Conservation (phyloP, 2,888 invertebrate species). For the Emmelina monodactyla region DNA sequence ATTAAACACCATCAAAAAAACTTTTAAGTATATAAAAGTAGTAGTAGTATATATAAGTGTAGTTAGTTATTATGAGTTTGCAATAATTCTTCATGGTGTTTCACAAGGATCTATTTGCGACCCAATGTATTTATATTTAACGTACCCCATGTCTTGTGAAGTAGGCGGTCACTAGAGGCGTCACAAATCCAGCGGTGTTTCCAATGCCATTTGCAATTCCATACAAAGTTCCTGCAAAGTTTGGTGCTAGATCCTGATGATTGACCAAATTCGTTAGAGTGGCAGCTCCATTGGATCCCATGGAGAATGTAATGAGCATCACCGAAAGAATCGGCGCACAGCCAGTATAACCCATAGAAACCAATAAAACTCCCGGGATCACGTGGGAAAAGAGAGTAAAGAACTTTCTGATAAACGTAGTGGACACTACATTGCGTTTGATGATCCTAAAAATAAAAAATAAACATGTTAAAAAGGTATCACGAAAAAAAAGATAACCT, state of each 20-base stretch:
- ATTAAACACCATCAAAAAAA: too few relatives aligned
- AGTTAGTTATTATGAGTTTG: too few relatives aligned
- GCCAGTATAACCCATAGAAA: slow-evolving; percentile 66
- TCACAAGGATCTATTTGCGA: too few relatives aligned
- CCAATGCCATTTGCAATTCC: slow-evolving; percentile 80
- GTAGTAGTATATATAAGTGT: too few relatives aligned
- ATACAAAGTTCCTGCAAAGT: slow-evolving; percentile 78
- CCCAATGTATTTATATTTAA: slow-evolving; percentile 14
- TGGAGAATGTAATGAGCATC: slow-evolving; percentile 71
- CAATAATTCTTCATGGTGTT: too few relatives aligned
- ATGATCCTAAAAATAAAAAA: slow-evolving; percentile 45
- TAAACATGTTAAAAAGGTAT: neutral
- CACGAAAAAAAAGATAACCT: too few relatives aligned
- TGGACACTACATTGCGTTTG: slow-evolving; percentile 48
- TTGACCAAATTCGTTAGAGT: slow-evolving; percentile 69
- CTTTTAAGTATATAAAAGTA: too few relatives aligned
- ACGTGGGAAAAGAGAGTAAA: slow-evolving; percentile 72
- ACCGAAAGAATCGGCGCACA: slow-evolving; percentile 71
- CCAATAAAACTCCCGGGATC: slow-evolving; percentile 57
- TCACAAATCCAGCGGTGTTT: slow-evolving; percentile 75
- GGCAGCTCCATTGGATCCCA: slow-evolving; percentile 72
- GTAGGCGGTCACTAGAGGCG: slow-evolving; percentile 74
- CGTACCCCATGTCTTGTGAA: slow-evolving; percentile 67
- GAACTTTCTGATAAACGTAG: slow-evolving; percentile 68
- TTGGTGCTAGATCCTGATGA: slow-evolving; percentile 79